Base-by-base conservation (phyloP, 92 coral and sea anemone species). In the Nematostella vectensis region DNA sequence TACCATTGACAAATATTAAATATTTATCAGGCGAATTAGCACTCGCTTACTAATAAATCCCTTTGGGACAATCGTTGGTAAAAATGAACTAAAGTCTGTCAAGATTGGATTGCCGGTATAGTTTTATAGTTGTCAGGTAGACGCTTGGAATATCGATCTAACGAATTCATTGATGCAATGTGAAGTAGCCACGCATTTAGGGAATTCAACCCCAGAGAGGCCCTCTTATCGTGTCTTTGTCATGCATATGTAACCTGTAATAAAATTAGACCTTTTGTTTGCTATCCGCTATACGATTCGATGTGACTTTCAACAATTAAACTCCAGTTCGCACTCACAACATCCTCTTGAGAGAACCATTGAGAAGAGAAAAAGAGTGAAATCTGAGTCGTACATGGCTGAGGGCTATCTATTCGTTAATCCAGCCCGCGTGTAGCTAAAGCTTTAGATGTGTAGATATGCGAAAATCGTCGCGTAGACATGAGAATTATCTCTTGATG, bases 11-110 rank as follows among this genome's bases (percentile, higher is more conserved):
- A 85, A 85, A 77, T 71, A 75, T 85, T 78, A 62, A 59, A 64
- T 85, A 80, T 81, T 71, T 85, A 83, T 85, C 75, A 80, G 70
- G 72, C 82, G 78, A 75, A 80, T 85, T 80, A 67, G 79, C 77
- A 71, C 55, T 51, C 40, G 67, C 52, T 59, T 63, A 54, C 61
- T 73, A 27, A 54, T 26, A 11, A 38, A 54, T 45, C 39, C 28
- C 23, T 22, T 45, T 4, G 51, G 21, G 51, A 8, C n/a, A n/a
- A n/a, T n/a, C n/a, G n/a, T n/a, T n/a, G n/a, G n/a, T n/a, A n/a
- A n/a, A n/a, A n/a, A n/a, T n/a, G n/a, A n/a, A n/a, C n/a, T n/a
- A n/a, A n/a, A n/a, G n/a, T n/a, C n/a, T n/a, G n/a, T n/a, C n/a
- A n/a, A n/a, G n/a, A n/a, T n/a, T n/a, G n/a, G n/a, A n/a, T n/a